phyloP scores from a whole-genome alignment of 2,888 invertebrate genomes.

The Campoplex capitator region DNA sequence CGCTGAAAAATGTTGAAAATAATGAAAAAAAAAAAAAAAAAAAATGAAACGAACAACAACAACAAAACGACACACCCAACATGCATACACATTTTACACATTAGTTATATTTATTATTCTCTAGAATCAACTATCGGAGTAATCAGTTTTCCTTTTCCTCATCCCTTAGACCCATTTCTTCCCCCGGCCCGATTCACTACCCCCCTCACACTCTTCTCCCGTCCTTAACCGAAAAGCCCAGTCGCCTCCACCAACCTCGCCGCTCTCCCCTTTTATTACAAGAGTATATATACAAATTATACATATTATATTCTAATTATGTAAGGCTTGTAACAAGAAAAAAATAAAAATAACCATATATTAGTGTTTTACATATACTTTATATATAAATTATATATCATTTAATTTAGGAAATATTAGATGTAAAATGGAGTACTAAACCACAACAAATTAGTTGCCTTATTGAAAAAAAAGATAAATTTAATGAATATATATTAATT shows the following conservation, averaged over 20 bases:
- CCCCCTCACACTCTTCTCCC: conserved; percentile 14
- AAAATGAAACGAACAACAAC: neutral
- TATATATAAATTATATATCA: conserved; percentile 81
- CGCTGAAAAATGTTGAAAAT: conserved; percentile 31
- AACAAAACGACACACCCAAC: conserved; percentile 2
- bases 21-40: conserved; percentile 12
- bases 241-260: conserved; percentile 34
- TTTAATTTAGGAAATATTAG: conserved; percentile 80
- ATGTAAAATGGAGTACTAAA: conserved; percentile 70
- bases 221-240: conserved; percentile 35
- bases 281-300: conserved; percentile 83
- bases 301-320: conserved; percentile 84
- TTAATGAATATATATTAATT: conserved; percentile 66
- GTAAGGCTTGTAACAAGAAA: conserved; percentile 84
- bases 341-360: conserved; percentile 83
- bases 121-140: conserved; percentile 81
- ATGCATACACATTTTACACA: conserved; percentile 76
- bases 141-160: conserved; percentile 49
- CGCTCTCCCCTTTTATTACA: conserved; percentile 81
- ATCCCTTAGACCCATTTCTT: neutral
- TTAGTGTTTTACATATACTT: conserved; percentile 85
- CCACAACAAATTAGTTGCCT: conserved; percentile 82
- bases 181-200: neutral
- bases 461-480: conserved; percentile 73
- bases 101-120: conserved; percentile 84